Conservation (phyloP, 2,797 vertebrate genomes). For the Taeniopygia guttata region DNA sequence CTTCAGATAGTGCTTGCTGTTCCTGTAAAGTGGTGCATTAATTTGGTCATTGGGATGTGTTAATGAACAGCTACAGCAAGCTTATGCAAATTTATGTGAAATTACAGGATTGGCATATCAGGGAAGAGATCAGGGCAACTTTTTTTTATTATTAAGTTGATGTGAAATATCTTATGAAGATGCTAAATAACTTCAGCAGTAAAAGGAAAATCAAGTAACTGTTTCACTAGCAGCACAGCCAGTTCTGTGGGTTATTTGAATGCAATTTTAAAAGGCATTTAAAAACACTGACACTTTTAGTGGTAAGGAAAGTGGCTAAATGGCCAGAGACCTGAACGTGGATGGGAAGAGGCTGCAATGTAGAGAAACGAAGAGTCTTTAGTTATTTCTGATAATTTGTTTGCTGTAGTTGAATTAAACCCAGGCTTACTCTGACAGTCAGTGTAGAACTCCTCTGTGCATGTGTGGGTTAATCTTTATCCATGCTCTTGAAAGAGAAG, state of each 20-base stretch:
- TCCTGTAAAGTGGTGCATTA: background rate
- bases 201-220: background rate
- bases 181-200: background rate
- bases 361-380: background rate
- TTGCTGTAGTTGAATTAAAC: background rate
- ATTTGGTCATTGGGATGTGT: background rate
- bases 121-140: background rate
- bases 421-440: background rate
- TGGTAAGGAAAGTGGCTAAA: background rate
- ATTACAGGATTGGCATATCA: background rate
- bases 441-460: background rate
- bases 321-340: background rate
- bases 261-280: background rate
- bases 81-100: conserved; percentile 18
- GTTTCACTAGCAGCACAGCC: background rate
- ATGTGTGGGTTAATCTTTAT: conserved; percentile 42
- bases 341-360: background rate
- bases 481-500: conserved; percentile 13
- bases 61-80: background rate
- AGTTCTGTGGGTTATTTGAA: background rate
- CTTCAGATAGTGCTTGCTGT: background rate
- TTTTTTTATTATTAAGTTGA: background rate
- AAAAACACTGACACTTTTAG: background rate
- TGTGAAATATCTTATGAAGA: background rate
- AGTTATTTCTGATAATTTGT: background rate